Conservation (phyloP, 2,797 vertebrate species). For the Sebastes nivosus region DNA sequence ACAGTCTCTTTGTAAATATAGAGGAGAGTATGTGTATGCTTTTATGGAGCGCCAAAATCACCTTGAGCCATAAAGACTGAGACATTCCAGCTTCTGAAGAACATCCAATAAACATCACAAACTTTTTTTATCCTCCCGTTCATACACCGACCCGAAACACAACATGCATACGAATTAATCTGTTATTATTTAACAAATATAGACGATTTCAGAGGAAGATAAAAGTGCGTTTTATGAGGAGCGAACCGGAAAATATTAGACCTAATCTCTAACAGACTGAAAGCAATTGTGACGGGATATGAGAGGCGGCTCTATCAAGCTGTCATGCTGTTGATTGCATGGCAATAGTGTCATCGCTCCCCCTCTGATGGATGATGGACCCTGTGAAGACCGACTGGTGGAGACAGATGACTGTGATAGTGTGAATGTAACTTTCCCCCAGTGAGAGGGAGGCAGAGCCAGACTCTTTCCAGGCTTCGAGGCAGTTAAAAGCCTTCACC, state of each 20-base stretch:
- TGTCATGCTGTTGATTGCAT: constrained; percentile 53
- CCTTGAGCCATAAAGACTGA: not conserved
- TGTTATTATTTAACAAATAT: not conserved
- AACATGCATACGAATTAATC: not conserved
- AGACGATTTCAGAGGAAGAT: not conserved
- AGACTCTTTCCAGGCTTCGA: constrained; percentile 21
- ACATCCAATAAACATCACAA: not conserved
- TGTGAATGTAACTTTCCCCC: constrained; percentile 25
- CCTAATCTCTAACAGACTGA: not conserved
- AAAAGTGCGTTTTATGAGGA: not conserved
- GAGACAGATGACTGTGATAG: constrained; percentile 54
- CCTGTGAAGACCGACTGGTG: constrained; percentile 7
- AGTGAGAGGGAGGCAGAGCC: not conserved
- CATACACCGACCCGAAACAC: not conserved
- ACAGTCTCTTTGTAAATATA: not conserved
- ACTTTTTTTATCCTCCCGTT: not conserved
- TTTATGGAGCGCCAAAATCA: not conserved
- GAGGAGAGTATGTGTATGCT: not conserved
- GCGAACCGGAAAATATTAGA: constrained; percentile 5
- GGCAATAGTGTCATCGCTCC: constrained; percentile 33
- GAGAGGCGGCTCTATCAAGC: constrained; percentile 57
- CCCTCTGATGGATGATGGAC: constrained; percentile 47
- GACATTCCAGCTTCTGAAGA: not conserved
- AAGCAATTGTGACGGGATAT: constrained; percentile 31
- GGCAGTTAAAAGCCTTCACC: constrained; percentile 46